Evolutionary conservation across 30 jellyfish, hydroid and myxozoan species (phyloP).

Genomic region (Phacellophora camtschatica): DNA sequence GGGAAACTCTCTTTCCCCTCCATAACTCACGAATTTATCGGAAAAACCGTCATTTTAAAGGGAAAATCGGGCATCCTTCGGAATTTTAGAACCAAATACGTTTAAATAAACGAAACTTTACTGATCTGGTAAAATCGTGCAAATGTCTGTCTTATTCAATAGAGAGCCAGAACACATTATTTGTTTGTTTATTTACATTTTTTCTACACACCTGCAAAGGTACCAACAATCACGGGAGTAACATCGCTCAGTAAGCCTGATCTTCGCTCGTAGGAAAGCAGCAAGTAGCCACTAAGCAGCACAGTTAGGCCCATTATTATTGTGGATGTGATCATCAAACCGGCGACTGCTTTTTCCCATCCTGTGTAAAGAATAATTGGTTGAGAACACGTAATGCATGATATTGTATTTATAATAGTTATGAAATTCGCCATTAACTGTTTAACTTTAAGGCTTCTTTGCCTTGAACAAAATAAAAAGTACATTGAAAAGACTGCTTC

Average conservation of each 20-base stretch:
- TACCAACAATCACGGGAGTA: conserved; percentile 49
- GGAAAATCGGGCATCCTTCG: too few relatives aligned
- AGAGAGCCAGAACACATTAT: background rate
- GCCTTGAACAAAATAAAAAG: too few relatives aligned
- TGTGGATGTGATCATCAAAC: conserved; percentile 54
- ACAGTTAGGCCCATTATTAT: conserved; percentile 42
- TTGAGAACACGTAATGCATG: too few relatives aligned
- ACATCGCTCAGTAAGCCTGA: conserved; percentile 49
- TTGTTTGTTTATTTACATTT: background rate
- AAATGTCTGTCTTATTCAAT: background rate
- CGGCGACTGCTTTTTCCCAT: conserved; percentile 64
- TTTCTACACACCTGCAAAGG: conserved; percentile 20
- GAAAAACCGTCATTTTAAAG: too few relatives aligned
- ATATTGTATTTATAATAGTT: too few relatives aligned
- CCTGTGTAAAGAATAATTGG: too few relatives aligned
- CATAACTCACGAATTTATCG: too few relatives aligned
- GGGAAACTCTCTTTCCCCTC: too few relatives aligned
- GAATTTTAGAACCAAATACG: too few relatives aligned
- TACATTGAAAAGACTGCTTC: too few relatives aligned
- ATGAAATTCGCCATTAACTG: too few relatives aligned
- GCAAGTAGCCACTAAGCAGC: conserved; percentile 21
- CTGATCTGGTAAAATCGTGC: background rate
- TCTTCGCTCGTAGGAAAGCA: conserved; percentile 6
- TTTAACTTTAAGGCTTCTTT: too few relatives aligned
- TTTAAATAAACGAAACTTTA: background rate